phyloP scores from a whole-genome alignment of 2,888 invertebrate genomes.

The Chloromyia formosa region DNA sequence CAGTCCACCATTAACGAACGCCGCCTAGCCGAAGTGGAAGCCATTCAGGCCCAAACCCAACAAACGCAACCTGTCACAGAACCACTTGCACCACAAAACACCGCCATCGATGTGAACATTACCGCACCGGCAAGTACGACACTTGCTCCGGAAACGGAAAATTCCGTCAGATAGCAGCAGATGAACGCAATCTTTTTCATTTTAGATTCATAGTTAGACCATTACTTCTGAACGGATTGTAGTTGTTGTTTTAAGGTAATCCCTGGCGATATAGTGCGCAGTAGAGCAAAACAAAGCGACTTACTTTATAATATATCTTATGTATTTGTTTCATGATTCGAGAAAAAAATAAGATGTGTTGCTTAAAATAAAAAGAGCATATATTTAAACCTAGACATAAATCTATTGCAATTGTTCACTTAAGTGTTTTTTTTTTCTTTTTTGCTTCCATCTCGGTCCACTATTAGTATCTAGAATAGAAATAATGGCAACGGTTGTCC shows the following conservation, averaged over 20 bases:
- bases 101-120: background rate
- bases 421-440: constrained; percentile 19
- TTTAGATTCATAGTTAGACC: constrained; percentile 29
- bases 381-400: constrained; percentile 22
- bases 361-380: constrained; percentile 25
- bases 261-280: no score
- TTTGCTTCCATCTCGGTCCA: background rate
- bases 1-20: constrained; percentile 60
- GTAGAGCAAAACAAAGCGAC: background rate
- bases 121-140: background rate
- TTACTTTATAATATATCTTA: background rate
- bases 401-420: constrained; percentile 12
- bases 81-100: constrained; percentile 48
- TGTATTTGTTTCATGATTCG: constrained; percentile 14
- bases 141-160: constrained; percentile 2
- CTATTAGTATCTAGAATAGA: constrained; percentile 19
- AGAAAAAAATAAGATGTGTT: constrained; percentile 31
- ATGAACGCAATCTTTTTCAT: constrained; percentile 35
- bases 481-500: constrained; percentile 27
- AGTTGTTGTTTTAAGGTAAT: background rate
- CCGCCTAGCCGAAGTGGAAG: constrained; percentile 59
- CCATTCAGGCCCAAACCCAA: constrained; percentile 52
- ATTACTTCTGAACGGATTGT: background rate
- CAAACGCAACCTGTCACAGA: constrained; percentile 1
- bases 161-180: constrained; percentile 28